Base-by-base conservation (phyloP, 2,797 vertebrate genomes). In the Myiotriccus ornatus region DNA sequence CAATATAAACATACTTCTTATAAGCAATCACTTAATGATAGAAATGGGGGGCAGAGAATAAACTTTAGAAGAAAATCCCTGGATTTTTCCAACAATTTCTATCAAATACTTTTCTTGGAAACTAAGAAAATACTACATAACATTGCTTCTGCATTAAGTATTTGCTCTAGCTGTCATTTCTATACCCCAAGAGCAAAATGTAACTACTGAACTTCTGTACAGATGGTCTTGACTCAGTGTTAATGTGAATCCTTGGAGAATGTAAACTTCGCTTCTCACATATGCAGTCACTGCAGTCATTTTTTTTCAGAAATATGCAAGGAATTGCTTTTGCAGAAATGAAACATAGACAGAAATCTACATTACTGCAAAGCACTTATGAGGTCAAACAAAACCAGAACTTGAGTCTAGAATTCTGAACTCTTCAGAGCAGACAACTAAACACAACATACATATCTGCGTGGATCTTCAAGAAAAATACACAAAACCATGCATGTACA, bases 151-250 rank as follows among this genome's bases (percentile, higher is more conserved):
- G 14, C 63, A 70, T 52, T 75, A 93, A 78, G 12, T 71, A 89
- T 81, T 37, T 49, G 24, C 50, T 96, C 76, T 84, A 94, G 76
- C 73, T 96, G 76, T 75, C 57, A 90, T 73, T 94, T 89, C 78
- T 90, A 60, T n/a, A 90, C n/a, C 59, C 24, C 32, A 35, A 86
- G n/a, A 95, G 70, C 32, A 94, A 80, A 92, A 76, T 27, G 4
- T 70, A 92, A 90, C 83, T 90, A 87, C 79, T 78, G 50, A 44
- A 91, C 67, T 91, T 89, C 76, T 47, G 37, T 87, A 87, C 60
- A 94, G 53, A 93, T 34, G 2, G 69, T 82, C 78, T 91, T 91
- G 60, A 87, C 62, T 96, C 69, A 89, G 49, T 87, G 75, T 52
- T 87, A 69, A 80, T 49, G 32, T 20, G 63, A 95, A 91, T 52